Evolutionary conservation across 2,888 invertebrate species (phyloP).

Genomic region (Synergus umbraculus): DNA sequence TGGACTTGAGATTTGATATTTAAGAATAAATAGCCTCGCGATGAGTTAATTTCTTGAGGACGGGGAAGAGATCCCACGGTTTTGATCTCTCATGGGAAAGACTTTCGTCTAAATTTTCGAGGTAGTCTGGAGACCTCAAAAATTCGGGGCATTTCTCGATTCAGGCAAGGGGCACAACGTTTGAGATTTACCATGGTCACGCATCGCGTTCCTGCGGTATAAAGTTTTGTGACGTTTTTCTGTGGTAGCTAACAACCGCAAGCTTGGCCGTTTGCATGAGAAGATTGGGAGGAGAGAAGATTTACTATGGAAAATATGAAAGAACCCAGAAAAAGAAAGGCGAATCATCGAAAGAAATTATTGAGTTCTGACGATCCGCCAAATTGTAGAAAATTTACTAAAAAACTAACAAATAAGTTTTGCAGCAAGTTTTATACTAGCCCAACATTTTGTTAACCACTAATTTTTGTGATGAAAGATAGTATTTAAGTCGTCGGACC

Average conservation of each 20-base stretch:
- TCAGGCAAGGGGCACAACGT: neutral
- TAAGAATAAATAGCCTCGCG: neutral
- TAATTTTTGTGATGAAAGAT: too few relatives aligned
- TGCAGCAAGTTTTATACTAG: too few relatives aligned
- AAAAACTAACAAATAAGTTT: neutral
- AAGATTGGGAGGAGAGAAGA: neutral
- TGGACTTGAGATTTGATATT: neutral
- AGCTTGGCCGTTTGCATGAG: constrained; percentile 2
- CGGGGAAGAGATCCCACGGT: neutral
- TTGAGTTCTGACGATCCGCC: neutral
- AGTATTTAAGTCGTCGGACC: too few relatives aligned
- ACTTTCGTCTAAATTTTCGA: neutral
- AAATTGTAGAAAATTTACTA: neutral
- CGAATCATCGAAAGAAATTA: neutral
- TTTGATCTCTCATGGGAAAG: constrained; percentile 5
- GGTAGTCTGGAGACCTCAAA: constrained; percentile 5
- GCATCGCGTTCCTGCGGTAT: constrained; percentile 9
- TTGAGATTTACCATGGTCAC: neutral
- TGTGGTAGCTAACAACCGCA: constrained; percentile 7
- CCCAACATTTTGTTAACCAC: too few relatives aligned
- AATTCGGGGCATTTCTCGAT: neutral
- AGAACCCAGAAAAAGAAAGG: neutral
- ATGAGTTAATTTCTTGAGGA: neutral
- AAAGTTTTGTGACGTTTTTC: constrained; percentile 4
- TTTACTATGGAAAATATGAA: neutral